Conservation (phyloP, 2,888 invertebrate genomes). For the Erebia epiphron region DNA sequence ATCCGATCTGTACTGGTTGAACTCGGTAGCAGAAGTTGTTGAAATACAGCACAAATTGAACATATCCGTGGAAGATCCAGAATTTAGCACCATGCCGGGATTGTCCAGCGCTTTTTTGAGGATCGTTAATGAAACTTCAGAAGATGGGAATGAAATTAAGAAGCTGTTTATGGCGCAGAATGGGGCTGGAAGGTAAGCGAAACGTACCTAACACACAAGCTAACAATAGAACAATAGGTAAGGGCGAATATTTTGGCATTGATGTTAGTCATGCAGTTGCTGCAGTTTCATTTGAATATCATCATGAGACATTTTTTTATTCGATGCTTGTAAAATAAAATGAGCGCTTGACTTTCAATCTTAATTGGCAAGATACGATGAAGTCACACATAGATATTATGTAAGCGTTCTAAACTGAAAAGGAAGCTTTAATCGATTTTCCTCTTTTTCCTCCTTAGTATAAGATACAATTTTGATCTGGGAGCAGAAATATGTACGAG, state of each 20-base stretch:
- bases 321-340: too few species aligned
- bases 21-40: constrained; percentile 88
- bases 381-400: too few species aligned
- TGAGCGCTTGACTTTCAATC: too few species aligned
- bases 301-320: too few species aligned
- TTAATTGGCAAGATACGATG: too few species aligned
- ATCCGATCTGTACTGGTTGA: constrained; percentile 88
- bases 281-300: neutral
- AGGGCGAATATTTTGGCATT: neutral
- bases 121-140: constrained; percentile 75
- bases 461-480: too few species aligned
- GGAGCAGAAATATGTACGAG: too few species aligned
- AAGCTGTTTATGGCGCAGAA: constrained; percentile 90
- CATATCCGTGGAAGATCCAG: constrained; percentile 63
- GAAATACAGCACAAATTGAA: constrained; percentile 84
- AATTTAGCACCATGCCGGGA: constrained; percentile 60
- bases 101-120: constrained; percentile 86
- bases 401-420: too few species aligned
- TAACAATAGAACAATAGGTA: constrained; percentile 31
- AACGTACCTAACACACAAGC: neutral
- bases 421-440: too few species aligned
- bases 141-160: constrained; percentile 57
- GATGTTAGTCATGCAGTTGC: neutral
- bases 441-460: too few species aligned
- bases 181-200: constrained; percentile 86